Evolutionary conservation across 2,113 vertebrate genomes (phyloP).

Genomic region (Passer montanus): DNA sequence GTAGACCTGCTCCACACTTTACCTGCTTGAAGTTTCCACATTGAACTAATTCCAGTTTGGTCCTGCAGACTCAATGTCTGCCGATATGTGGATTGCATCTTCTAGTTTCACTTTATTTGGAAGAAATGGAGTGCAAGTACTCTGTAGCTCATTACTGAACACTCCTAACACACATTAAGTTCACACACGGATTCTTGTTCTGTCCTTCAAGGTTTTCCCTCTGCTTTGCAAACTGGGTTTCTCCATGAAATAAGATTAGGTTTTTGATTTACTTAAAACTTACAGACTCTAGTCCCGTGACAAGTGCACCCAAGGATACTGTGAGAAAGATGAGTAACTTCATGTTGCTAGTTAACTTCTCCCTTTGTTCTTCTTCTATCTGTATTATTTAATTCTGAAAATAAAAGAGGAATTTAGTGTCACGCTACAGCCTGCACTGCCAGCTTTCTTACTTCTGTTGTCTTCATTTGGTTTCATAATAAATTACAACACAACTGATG

Average conservation of each 20-base stretch:
- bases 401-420: neutral
- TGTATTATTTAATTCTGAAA: constrained; percentile 38
- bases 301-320: neutral
- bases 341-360: constrained; percentile 31
- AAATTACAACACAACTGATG: neutral
- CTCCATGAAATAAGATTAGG: neutral
- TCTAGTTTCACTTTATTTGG: neutral
- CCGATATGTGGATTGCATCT: fast-evolving
- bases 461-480: neutral
- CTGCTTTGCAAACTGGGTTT: neutral
- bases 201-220: neutral
- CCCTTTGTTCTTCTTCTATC: neutral
- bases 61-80: neutral
- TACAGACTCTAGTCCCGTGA: constrained; percentile 30
- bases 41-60: neutral
- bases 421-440: neutral
- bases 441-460: neutral
- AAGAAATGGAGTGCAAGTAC: neutral
- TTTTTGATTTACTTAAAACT: constrained; percentile 7
- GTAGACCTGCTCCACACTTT: neutral
- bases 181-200: neutral
- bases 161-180: neutral
- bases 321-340: constrained; percentile 26
- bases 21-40: neutral
- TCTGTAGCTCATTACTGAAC: neutral